Conservation (phyloP, 2,888 invertebrate species). For the Zelleria hepariella region DNA sequence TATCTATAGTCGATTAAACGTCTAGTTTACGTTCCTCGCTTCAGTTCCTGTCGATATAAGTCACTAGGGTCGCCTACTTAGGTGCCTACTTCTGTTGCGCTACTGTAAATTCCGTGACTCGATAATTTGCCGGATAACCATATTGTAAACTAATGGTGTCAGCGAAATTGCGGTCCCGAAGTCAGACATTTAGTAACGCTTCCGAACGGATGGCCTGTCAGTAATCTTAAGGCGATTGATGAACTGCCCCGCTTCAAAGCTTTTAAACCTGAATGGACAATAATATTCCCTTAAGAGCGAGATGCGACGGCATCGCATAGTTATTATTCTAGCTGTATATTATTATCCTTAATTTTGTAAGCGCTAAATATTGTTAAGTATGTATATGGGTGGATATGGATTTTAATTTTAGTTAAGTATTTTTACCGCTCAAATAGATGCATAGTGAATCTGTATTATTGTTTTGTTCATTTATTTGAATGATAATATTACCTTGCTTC, state of each 20-base stretch:
- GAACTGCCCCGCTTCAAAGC: conserved; percentile 1
- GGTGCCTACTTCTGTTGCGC: not conserved
- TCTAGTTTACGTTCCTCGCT: conserved; percentile 1
- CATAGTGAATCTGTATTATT: conserved; percentile 61
- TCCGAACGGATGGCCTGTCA: no score
- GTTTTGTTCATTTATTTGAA: conserved; percentile 13
- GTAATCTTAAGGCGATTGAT: no score
- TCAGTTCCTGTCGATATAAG: conserved; percentile 8
- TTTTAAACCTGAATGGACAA: conserved; percentile 4
- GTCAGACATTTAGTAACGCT: no score
- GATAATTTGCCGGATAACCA: no score
- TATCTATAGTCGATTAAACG: conserved; percentile 89
- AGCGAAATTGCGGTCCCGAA: no score
- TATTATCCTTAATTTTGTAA: not conserved
- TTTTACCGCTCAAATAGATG: conserved; percentile 49
- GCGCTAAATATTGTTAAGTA: not conserved
- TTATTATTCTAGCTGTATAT: not conserved
- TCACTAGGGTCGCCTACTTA: conserved; percentile 3
- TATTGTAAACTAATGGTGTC: no score
- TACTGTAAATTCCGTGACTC: not conserved
- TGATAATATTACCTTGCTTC: not conserved
- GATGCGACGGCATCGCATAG: conserved; percentile 1
- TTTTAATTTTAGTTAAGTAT: conserved; percentile 25
- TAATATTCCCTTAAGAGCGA: not conserved
- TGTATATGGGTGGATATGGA: conserved; percentile 47